Evolutionary conservation across 2,113 vertebrate species (phyloP).

Genomic region (Pachyramphus minor): DNA sequence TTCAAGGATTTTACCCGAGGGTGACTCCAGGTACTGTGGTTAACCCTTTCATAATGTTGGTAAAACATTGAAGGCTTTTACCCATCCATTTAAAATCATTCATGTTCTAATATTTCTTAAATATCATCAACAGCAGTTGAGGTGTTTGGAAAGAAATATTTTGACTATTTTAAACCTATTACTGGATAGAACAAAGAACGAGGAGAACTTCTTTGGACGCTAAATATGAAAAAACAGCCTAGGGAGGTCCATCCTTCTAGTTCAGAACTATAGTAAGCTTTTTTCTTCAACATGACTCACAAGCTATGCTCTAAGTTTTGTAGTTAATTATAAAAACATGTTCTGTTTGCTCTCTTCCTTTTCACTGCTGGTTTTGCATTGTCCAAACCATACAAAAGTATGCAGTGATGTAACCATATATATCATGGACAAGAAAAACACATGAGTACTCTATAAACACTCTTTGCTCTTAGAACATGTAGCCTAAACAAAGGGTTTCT

Average conservation of each 20-base stretch:
- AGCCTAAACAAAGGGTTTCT: constrained; percentile 78
- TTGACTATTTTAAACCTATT: not conserved
- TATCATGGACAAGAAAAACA: constrained; percentile 67
- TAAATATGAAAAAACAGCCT: not conserved
- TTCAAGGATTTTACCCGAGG: not conserved
- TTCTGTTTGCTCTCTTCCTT: constrained; percentile 46
- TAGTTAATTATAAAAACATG: constrained; percentile 68
- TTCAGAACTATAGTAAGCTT: not conserved
- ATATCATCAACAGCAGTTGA: not conserved
- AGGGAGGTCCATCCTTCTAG: not conserved
- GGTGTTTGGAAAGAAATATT: not conserved
- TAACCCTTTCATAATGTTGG: not conserved
- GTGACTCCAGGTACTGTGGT: not conserved
- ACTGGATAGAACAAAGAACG: not conserved
- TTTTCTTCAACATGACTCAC: not conserved
- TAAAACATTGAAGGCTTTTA: not conserved
- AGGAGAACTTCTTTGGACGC: not conserved
- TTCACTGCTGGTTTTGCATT: constrained; percentile 41
- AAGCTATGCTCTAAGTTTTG: not conserved
- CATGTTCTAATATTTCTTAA: not conserved
- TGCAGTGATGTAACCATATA: constrained; percentile 67
- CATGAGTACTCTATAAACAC: constrained; percentile 73
- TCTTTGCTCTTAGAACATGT: constrained; percentile 53
- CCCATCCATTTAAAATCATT: not conserved
- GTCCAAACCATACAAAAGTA: constrained; percentile 62